phyloP scores from a whole-genome alignment of 2,888 invertebrate species.

The Leptopilina myrica region DNA sequence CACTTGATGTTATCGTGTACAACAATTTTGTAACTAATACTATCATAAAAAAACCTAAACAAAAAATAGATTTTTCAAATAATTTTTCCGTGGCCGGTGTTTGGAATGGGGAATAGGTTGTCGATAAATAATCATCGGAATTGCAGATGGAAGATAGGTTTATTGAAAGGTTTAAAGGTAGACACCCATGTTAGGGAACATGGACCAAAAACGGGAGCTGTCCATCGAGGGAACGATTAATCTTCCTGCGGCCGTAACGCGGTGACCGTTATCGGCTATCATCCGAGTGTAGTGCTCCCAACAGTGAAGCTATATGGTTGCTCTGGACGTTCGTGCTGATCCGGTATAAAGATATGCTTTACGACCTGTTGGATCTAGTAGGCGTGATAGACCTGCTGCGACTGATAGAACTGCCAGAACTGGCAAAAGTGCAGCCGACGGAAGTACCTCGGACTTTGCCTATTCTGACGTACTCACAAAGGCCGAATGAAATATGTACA shows the following conservation, averaged over 20 bases:
- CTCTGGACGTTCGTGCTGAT: slow-evolving; percentile 55
- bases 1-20: too few species aligned
- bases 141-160: slow-evolving; percentile 28
- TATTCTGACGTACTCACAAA: slow-evolving; percentile 36
- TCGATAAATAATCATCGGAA: background rate
- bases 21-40: too few species aligned
- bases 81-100: background rate
- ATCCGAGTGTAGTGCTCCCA: slow-evolving; percentile 53
- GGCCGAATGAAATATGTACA: slow-evolving; percentile 25
- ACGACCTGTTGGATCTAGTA: slow-evolving; percentile 45
- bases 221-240: slow-evolving; percentile 64
- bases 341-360: slow-evolving; percentile 54
- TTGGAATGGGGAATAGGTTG: background rate
- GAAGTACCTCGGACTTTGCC: slow-evolving; percentile 15
- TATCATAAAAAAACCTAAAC: too few species aligned
- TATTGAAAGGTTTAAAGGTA: slow-evolving; percentile 35
- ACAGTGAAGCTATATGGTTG: slow-evolving; percentile 49
- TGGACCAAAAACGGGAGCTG: slow-evolving; percentile 55
- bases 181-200: slow-evolving; percentile 27
- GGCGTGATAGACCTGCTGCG: slow-evolving; percentile 36
- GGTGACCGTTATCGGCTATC: slow-evolving; percentile 65
- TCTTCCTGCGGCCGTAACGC: slow-evolving; percentile 60
- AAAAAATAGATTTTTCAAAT: too few species aligned
- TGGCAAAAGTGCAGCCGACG: slow-evolving; percentile 28
- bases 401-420: slow-evolving; percentile 39